These are phyloP conservation scores for Cyclargus thomasi DNA, from an alignment of 1,140 invertebrate species.

Conservation along the genomic window DNA sequence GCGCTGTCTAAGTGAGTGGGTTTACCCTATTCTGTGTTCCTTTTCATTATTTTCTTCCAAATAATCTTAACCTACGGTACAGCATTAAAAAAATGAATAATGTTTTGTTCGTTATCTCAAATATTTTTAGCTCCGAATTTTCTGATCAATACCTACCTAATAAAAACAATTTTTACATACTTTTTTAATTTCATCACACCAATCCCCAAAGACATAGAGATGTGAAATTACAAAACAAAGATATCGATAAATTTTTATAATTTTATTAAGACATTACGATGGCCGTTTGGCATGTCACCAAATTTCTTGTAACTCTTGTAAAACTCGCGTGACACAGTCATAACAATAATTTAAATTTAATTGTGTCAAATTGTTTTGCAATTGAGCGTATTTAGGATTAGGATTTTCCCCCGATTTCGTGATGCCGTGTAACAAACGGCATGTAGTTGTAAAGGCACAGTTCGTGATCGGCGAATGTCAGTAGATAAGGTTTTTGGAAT, in stretches of 20 bases:
- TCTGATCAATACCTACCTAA: too few relatives aligned
- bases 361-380: neutral
- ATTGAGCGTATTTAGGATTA: neutral
- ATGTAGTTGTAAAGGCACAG: conserved; percentile 61
- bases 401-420: conserved; percentile 52
- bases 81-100: too few relatives aligned
- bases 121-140: too few relatives aligned
- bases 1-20: too few relatives aligned
- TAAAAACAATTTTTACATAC: too few relatives aligned
- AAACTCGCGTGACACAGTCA: neutral
- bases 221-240: neutral
- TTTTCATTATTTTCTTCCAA: too few relatives aligned
- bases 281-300: too few relatives aligned
- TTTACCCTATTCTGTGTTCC: too few relatives aligned
- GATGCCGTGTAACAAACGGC: conserved; percentile 59
- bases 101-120: too few relatives aligned
- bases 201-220: neutral
- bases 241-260: neutral
- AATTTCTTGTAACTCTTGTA: neutral
- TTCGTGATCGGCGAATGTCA: conserved; percentile 58
- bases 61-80: too few relatives aligned
- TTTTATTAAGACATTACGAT: neutral
- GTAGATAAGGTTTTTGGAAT: conserved; percentile 46
- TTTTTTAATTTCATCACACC: too few relatives aligned
- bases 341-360: neutral